Evolutionary conservation across 2,888 invertebrate genomes (phyloP).

Genomic region (Slavum lentiscoides): DNA sequence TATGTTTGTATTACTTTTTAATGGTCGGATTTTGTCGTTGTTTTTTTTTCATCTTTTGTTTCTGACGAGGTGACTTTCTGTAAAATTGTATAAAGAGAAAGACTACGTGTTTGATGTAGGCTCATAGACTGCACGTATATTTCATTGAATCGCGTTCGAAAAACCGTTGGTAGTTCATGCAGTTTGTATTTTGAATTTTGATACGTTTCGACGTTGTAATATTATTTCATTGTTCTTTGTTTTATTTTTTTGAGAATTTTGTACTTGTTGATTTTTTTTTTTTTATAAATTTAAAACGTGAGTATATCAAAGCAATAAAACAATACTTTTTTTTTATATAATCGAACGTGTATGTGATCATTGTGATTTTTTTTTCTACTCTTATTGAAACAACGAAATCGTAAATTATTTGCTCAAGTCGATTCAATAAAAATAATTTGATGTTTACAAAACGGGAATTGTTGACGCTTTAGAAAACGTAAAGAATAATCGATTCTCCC

Average conservation of each 20-base stretch:
- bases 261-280: conserved; percentile 20
- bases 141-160: background rate
- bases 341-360: background rate
- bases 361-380: background rate
- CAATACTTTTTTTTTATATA: conserved; percentile 33
- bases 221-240: background rate
- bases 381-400: conserved; percentile 33
- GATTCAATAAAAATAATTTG: background rate
- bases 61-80: too few relatives aligned
- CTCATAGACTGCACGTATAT: too few relatives aligned
- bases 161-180: background rate
- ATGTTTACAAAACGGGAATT: background rate
- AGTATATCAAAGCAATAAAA: conserved; percentile 2
- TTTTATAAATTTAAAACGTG: conserved; percentile 1
- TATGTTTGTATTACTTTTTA: too few relatives aligned
- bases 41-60: too few relatives aligned
- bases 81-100: too few relatives aligned
- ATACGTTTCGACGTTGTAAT: conserved; percentile 14
- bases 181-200: conserved; percentile 26
- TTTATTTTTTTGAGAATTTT: conserved; percentile 19
- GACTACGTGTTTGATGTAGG: too few relatives aligned
- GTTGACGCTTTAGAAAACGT: background rate
- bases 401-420: conserved; percentile 46
- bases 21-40: too few relatives aligned
- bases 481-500: background rate